Conservation (phyloP, 2,888 invertebrate species). For the Lacanobia wlatinum region DNA sequence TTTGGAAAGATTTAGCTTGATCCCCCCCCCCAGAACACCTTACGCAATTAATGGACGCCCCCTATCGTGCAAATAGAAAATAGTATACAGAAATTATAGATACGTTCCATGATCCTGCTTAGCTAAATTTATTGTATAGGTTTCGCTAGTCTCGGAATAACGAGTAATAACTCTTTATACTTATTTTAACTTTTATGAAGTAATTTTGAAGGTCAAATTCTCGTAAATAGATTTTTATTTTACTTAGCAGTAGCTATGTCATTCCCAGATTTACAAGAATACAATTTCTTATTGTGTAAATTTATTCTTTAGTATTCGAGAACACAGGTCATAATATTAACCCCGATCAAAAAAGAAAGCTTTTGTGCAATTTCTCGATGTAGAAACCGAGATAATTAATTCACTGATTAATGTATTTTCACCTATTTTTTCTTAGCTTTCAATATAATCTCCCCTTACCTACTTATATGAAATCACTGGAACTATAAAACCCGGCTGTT, state of each 20-base stretch:
- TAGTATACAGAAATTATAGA: not conserved
- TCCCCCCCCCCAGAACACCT: too few species aligned
- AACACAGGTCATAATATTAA: not conserved
- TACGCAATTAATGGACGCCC: too few species aligned
- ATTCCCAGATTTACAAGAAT: slow-evolving; percentile 3
- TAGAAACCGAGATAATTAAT: not conserved
- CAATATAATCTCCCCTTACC: not conserved
- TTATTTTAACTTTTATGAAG: not conserved
- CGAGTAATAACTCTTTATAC: not conserved
- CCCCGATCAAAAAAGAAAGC: too few species aligned
- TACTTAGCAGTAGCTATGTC: not conserved
- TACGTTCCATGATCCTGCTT: not conserved
- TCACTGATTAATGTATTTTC: not conserved
- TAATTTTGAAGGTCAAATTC: not conserved
- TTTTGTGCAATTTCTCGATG: not conserved
- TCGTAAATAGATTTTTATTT: slow-evolving; percentile 3
- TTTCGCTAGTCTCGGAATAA: slow-evolving; percentile 4
- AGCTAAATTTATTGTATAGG: not conserved
- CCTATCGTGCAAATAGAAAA: not conserved
- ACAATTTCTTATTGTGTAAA: not conserved
- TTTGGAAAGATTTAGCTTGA: too few species aligned
- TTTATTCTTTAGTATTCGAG: not conserved
- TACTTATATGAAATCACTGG: not conserved
- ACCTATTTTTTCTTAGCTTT: not conserved
- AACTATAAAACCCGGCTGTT: not conserved